These are phyloP conservation scores for Rhinoderma darwinii DNA, from an alignment of 2,113 vertebrate species.

Conservation along the genomic window DNA sequence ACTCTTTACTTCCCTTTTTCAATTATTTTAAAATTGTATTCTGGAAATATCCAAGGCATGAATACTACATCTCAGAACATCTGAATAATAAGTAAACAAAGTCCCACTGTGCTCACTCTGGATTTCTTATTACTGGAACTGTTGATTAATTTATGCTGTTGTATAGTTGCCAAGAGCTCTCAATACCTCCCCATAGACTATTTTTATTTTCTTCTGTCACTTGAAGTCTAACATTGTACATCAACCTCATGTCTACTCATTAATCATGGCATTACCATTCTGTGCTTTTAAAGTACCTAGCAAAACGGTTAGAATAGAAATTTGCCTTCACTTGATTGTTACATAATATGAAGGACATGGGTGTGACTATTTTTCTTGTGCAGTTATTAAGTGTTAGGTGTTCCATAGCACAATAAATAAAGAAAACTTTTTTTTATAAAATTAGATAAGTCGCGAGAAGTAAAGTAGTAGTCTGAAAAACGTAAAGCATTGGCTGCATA, in stretches of 20 bases:
- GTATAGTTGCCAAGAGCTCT: conserved; percentile 33
- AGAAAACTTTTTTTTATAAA: background rate
- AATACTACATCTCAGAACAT: conserved; percentile 10
- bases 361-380: conserved; percentile 4
- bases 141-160: conserved; percentile 49
- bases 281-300: conserved; percentile 25
- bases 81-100: conserved; percentile 32
- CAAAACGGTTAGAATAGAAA: conserved; percentile 2
- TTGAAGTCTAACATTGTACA: conserved; percentile 44
- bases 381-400: background rate
- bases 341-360: background rate
- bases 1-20: background rate
- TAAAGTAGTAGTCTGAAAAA: background rate
- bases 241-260: conserved; percentile 32
- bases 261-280: conserved; percentile 48
- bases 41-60: background rate
- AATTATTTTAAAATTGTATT: conserved; percentile 14
- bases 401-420: conserved; percentile 24
- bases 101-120: conserved; percentile 6
- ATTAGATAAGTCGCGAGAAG: background rate
- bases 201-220: conserved; percentile 46
- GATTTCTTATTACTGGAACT: conserved; percentile 53
- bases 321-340: background rate
- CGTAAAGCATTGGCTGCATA: background rate
- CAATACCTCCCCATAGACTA: conserved; percentile 41